Conservation (phyloP, 2,113 vertebrate species). For the Phyllopteryx taeniolatus region DNA sequence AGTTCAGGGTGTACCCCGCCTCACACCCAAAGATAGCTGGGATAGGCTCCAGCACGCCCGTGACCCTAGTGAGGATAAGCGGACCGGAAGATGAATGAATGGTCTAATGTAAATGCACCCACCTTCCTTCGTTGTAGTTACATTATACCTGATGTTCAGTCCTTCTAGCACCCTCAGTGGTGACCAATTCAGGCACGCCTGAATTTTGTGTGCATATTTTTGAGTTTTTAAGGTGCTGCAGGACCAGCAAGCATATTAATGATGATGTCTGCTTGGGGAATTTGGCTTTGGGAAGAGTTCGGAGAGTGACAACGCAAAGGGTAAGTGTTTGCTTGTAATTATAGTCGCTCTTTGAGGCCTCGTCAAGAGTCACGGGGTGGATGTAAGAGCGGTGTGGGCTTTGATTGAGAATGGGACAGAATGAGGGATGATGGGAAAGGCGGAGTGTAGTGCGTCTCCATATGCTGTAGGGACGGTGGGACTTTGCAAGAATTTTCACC, state of each 20-base stretch:
- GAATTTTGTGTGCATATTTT: constrained; percentile 31
- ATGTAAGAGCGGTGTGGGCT: constrained; percentile 26
- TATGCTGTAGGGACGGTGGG: constrained; percentile 62
- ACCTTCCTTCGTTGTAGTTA: neutral
- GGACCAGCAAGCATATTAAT: constrained; percentile 32
- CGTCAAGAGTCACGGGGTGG: constrained; percentile 36
- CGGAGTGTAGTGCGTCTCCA: constrained; percentile 55
- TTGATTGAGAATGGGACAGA: constrained; percentile 48
- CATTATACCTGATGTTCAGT: neutral
- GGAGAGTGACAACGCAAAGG: constrained; percentile 38
- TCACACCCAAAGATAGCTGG: too few species aligned
- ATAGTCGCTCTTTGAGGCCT: constrained; percentile 41
- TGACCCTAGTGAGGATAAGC: too few species aligned
- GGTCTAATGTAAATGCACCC: neutral
- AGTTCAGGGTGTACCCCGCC: too few species aligned
- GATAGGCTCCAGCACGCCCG: too few species aligned
- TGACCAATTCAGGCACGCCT: constrained; percentile 1
- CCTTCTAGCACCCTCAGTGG: neutral
- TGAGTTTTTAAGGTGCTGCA: constrained; percentile 41
- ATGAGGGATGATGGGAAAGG: constrained; percentile 52
- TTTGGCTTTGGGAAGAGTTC: constrained; percentile 16
- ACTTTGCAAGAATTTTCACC: constrained; percentile 60
- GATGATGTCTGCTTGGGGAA: constrained; percentile 25
- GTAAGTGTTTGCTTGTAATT: constrained; percentile 61
- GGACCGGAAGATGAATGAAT: too few species aligned